Base-by-base conservation (phyloP, 1,140 invertebrate genomes). In the Diplogasteroides magnus region DNA sequence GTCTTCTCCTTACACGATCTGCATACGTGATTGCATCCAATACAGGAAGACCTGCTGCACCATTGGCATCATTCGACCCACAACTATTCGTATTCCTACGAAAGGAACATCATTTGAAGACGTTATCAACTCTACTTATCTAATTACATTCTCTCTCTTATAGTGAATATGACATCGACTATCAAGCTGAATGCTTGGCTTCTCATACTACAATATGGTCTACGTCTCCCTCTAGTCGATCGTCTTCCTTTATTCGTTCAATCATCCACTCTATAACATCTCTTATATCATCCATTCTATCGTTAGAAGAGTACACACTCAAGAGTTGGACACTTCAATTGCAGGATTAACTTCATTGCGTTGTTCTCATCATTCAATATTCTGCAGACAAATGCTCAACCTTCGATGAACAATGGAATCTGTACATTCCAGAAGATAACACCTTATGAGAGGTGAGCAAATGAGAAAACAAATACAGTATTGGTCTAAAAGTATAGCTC, bases 1-100 rank as follows among this genome's bases (percentile, higher is more conserved):
- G 63, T 91, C 93, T 67, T 90, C 91, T 81, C 93, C 92, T 70
- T 88, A 88, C 68, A 31, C n/a, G 60, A 29, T 67, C 37, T 58
- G 73, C 64, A 15, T 67, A 68, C n/a, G 92, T 94, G 84, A 92
- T 93, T 87, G 90, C 90, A 80, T 88, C 90, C 86, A 95, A 94
- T 31, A 93, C 87, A 6, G 23, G 26, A 13, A n/a, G 31, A 29
- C 26, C 23, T 13, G 64, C 70, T 27, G 31, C 37, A 27, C 62
- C 64, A 58, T 32, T 71, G 19, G 31, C 69, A 2, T 37, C 19
- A n/a, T 72, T 72, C 59, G 70, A 72, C 32, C 65, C 70, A 29
- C 70, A 72, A 26, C 64, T 67, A 29, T 72, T 72, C 57, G 60
- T 37, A 65, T 28, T 31, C 23, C 23, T 31, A 11, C 2, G 25